phyloP scores from a whole-genome alignment of 2,113 vertebrate genomes.

The Ctenomys sociabilis region DNA sequence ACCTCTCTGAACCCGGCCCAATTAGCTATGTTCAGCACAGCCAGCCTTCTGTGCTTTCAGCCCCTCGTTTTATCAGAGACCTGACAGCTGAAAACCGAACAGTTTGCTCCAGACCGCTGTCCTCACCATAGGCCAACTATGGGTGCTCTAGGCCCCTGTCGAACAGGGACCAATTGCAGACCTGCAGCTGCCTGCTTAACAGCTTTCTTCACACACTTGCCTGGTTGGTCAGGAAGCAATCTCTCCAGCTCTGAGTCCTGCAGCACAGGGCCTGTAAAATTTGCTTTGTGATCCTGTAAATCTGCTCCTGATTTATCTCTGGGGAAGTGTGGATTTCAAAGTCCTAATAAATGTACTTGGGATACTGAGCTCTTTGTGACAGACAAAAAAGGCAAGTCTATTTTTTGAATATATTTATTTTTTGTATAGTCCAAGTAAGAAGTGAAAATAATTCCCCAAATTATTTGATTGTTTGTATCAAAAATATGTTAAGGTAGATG shows the following conservation, averaged over 20 bases:
- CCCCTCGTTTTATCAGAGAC: neutral
- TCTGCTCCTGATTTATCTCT: neutral
- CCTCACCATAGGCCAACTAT: neutral
- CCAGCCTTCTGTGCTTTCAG: neutral
- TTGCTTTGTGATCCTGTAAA: neutral
- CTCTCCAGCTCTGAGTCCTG: neutral
- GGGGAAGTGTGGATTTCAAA: neutral
- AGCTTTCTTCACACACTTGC: neutral
- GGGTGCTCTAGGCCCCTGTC: neutral
- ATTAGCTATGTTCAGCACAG: neutral
- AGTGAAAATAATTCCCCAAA: neutral
- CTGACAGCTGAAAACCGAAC: neutral
- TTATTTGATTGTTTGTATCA: neutral
- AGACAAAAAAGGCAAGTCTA: neutral
- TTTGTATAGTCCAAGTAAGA: neutral
- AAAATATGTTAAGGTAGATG: neutral
- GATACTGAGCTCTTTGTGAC: neutral
- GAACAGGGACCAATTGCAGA: neutral
- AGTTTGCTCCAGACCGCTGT: neutral
- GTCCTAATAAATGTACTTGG: neutral
- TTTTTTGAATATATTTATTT: neutral
- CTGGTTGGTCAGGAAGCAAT: neutral
- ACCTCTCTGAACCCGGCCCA: neutral
- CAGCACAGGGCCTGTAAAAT: neutral
- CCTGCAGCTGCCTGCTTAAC: neutral